Evolutionary conservation across 2,113 vertebrate genomes (phyloP).

Genomic region (Anolis carolinensis): DNA sequence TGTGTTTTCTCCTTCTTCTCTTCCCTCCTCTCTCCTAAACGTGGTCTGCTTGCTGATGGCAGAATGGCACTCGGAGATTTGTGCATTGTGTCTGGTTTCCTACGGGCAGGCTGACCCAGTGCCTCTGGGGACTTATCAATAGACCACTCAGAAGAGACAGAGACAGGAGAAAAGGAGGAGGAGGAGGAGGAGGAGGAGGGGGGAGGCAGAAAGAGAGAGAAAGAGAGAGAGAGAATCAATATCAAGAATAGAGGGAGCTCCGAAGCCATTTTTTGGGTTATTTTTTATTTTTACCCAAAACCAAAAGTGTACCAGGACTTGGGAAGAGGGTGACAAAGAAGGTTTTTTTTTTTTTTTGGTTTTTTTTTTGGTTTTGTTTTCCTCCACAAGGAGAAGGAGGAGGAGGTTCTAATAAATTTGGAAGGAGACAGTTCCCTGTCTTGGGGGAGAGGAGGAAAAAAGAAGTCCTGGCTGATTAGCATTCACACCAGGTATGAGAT

Average conservation of each 20-base stretch:
- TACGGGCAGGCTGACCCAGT: constrained; percentile 97
- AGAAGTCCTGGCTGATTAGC: constrained; percentile 97
- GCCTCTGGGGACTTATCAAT: constrained; percentile 97
- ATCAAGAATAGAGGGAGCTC: constrained; percentile 83
- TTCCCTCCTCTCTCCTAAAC: constrained; percentile 80
- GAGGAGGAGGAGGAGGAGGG: constrained; percentile 76
- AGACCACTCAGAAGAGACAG: constrained; percentile 94
- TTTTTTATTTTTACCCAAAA: constrained; percentile 9
- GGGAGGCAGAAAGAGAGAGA: constrained; percentile 64
- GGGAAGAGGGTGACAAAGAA: constrained; percentile 83
- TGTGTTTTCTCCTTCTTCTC: neutral
- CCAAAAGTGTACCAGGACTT: constrained; percentile 84
- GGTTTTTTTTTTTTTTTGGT: constrained; percentile 68
- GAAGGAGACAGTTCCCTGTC: constrained; percentile 98
- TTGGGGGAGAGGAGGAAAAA: constrained; percentile 70
- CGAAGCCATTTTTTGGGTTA: constrained; percentile 79
- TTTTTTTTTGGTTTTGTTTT: too few relatives aligned
- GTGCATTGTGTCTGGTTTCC: constrained; percentile 99
- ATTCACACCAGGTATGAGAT: constrained; percentile 99
- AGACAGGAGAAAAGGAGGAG: constrained; percentile 84
- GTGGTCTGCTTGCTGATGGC: constrained; percentile 88
- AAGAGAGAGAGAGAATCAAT: constrained; percentile 80
- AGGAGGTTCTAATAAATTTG: constrained; percentile 98
- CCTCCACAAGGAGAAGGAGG: constrained; percentile 84
- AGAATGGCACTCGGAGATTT: constrained; percentile 93